Conservation (phyloP, 2,113 vertebrate species). For the Poeciliopsis retropinna region DNA sequence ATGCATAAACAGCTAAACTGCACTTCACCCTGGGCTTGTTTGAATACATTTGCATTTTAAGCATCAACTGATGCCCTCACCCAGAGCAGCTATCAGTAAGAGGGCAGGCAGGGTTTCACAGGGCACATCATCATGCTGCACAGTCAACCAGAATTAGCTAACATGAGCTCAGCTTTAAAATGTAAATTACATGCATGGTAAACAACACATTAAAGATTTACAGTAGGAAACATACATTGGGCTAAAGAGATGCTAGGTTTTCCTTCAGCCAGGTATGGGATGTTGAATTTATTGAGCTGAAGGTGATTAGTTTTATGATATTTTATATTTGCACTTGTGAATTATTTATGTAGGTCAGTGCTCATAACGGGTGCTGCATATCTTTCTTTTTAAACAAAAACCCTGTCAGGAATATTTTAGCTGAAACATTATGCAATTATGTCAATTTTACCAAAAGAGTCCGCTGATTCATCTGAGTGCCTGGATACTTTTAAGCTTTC, state of each 20-base stretch:
- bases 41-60: conserved; percentile 60
- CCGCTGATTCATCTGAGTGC: neutral
- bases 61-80: conserved; percentile 42
- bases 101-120: conserved; percentile 25
- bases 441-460: neutral
- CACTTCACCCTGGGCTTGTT: conserved; percentile 16
- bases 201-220: conserved; percentile 20
- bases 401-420: neutral
- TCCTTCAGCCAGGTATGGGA: neutral
- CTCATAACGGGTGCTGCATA: neutral
- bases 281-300: neutral
- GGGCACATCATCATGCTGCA: conserved; percentile 13
- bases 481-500: neutral
- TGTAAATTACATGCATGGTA: conserved; percentile 34
- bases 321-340: neutral
- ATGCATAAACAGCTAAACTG: conserved; percentile 34
- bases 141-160: conserved; percentile 14
- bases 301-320: neutral
- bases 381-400: neutral
- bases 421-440: neutral
- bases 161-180: conserved; percentile 31
- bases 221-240: neutral
- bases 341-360: neutral
- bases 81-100: conserved; percentile 22
- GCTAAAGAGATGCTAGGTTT: neutral